These are phyloP conservation scores for Orchesella flavescens DNA, from an alignment of 2,888 invertebrate genomes.

Conservation along the genomic window DNA sequence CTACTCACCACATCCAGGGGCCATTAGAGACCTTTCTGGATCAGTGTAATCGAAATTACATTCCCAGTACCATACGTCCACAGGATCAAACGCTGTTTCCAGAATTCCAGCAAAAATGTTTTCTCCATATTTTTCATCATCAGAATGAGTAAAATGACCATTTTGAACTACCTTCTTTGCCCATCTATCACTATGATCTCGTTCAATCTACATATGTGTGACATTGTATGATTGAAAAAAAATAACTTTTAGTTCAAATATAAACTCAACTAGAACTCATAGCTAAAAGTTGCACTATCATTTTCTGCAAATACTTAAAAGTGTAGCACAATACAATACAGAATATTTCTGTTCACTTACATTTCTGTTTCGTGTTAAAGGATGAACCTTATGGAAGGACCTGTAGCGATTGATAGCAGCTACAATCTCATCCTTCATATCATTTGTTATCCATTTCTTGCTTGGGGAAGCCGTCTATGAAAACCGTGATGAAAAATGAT, in stretches of 20 bases:
- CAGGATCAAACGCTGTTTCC: conserved; percentile 26
- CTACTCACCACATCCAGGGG: conserved; percentile 44
- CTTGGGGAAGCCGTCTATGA: not conserved
- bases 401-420: conserved; percentile 47
- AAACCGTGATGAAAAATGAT: no score
- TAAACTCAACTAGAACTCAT: no score
- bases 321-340: no score
- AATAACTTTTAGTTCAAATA: no score
- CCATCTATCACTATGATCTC: conserved; percentile 52
- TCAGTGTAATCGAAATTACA: conserved; percentile 52
- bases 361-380: conserved; percentile 38
- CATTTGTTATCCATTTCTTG: conserved; percentile 22
- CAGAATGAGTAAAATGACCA: conserved; percentile 43
- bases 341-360: no score
- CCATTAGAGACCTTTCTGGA: conserved; percentile 38
- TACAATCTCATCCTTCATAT: conserved; percentile 53
- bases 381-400: conserved; percentile 26
- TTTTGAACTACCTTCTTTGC: conserved; percentile 45
- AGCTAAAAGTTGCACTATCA: no score
- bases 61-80: conserved; percentile 54
- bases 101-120: conserved; percentile 47
- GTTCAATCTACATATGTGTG: conserved; percentile 39
- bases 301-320: no score
- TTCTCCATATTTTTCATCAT: conserved; percentile 52
- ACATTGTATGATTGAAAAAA: not conserved